Evolutionary conservation across 2,888 invertebrate species (phyloP), one percentile per base, ranked within the genome.

Genomic region (Pasiphila rectangulata): DNA sequence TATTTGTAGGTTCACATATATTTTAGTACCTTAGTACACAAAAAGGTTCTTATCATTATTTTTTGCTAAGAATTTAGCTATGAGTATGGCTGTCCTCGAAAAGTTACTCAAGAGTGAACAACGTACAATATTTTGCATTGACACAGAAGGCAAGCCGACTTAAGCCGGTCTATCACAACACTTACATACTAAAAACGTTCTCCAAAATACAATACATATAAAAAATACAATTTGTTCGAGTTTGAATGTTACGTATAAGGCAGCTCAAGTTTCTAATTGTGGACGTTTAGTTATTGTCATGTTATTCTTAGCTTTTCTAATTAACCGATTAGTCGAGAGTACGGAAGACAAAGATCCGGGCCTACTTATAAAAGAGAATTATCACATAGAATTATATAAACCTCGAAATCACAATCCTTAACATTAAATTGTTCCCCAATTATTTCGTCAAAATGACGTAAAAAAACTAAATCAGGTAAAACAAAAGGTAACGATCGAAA

Each of bases 361-460:
- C 64, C 60, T 61, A 72, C 75, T 66, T 63, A 76, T 67, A 68
- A 80, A 69, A 75, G 72, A 78, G 66, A 74, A 72, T 80, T 86
- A 87, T 87, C 86, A 87, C 87, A 85, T 82, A 85, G 70, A 79
- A 72, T 75, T 72, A 79, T 81, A 72, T 78, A 83, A 79, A 82
- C 75, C 76, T 73, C 76, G 72, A 84, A 84, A 88, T 85, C 87
- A 87, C 86, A 79, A 78, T 79, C 54, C 85, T 85, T 88, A 86
- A 69, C 63, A 78, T 74, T 83, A 84, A 82, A 80, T 86, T 87
- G 85, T 84, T 86, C 86, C 85, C 86, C 79, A 83, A 83, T 83
- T 72, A 72, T 55, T 34, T 20, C 74, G 78, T 72, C 77, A 78
- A 83, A 65, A 82, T 46, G 60, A 79, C 70, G 80, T 75, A 75